Evolutionary conservation across 2,113 vertebrate genomes (phyloP).

Genomic region (Bagarius yarrelli): DNA sequence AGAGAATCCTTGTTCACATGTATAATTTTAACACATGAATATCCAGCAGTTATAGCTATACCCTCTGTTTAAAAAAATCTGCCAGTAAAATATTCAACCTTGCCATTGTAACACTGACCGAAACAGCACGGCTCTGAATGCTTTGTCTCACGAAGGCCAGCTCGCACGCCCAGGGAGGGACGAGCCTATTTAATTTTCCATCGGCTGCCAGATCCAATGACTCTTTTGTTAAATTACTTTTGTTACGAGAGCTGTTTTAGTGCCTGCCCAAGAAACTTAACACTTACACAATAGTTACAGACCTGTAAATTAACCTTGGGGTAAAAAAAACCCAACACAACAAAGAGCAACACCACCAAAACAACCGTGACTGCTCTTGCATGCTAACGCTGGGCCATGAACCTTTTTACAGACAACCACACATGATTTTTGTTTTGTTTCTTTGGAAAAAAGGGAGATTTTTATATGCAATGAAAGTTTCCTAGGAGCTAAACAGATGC

Average conservation of each 20-base stretch:
- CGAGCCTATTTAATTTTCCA: conserved; percentile 31
- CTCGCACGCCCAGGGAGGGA: conserved; percentile 38
- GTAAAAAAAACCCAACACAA: not conserved
- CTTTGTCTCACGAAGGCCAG: conserved; percentile 44
- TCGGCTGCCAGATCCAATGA: conserved; percentile 41
- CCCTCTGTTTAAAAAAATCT: conserved; percentile 50
- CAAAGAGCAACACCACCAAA: no score
- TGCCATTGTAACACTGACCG: conserved; percentile 50
- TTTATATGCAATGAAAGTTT: conserved; percentile 14
- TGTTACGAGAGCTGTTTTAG: conserved; percentile 34
- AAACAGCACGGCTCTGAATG: conserved; percentile 52
- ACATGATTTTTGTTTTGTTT: conserved; percentile 41
- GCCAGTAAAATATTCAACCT: conserved; percentile 59
- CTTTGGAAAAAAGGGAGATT: conserved; percentile 20
- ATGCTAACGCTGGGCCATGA: not conserved
- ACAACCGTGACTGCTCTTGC: not conserved
- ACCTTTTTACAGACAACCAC: conserved; percentile 20
- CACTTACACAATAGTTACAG: conserved; percentile 30
- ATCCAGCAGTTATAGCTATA: conserved; percentile 37
- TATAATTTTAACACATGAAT: conserved; percentile 31
- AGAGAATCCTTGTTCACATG: conserved; percentile 35
- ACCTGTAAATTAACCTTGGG: conserved; percentile 34
- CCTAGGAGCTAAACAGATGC: conserved; percentile 15
- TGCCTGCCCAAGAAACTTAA: conserved; percentile 25
- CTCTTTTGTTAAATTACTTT: conserved; percentile 41